phyloP scores from a whole-genome alignment of 2,888 invertebrate genomes.

The Andrena hattorfiana region DNA sequence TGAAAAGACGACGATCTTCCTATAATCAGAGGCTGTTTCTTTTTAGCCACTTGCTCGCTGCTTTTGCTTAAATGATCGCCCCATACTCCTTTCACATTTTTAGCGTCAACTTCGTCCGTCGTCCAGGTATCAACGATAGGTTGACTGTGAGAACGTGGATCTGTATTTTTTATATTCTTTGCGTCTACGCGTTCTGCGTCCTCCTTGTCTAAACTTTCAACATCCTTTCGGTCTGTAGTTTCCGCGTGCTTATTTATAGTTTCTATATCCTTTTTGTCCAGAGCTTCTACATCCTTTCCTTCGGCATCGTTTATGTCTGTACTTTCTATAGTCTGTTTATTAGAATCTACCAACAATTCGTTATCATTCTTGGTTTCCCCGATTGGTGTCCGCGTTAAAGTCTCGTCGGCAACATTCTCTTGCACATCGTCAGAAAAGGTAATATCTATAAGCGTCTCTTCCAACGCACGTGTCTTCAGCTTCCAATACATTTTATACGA shows the following conservation, averaged over 20 bases:
- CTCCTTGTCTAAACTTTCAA: slow-evolving; percentile 60
- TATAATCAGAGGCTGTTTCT: slow-evolving; percentile 60
- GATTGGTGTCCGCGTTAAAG: slow-evolving; percentile 53
- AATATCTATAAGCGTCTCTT: slow-evolving; percentile 89
- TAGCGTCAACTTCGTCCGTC: slow-evolving; percentile 2
- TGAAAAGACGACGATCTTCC: slow-evolving; percentile 85
- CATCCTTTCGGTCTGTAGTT: slow-evolving; percentile 7
- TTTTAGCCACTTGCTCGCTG: slow-evolving; percentile 68
- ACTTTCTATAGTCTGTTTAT: background rate
- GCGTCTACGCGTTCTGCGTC: slow-evolving; percentile 63
- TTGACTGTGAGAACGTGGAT: slow-evolving; percentile 40
- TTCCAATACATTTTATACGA: slow-evolving; percentile 94
- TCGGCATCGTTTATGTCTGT: background rate
- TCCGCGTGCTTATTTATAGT: background rate
- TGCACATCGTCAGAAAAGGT: slow-evolving; percentile 81
- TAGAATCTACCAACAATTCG: background rate
- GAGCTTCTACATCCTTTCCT: slow-evolving; percentile 59
- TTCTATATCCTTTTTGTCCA: slow-evolving; percentile 59
- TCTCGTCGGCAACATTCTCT: slow-evolving; percentile 66
- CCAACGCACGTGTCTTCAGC: slow-evolving; percentile 91
- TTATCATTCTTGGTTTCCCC: slow-evolving; percentile 69
- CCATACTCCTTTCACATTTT: slow-evolving; percentile 85
- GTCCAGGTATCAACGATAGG: background rate
- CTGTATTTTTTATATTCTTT: slow-evolving; percentile 70
- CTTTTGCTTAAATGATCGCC: slow-evolving; percentile 85